phyloP scores from a whole-genome alignment of 2,888 invertebrate species.

The Cryptocheilus praepositus region DNA sequence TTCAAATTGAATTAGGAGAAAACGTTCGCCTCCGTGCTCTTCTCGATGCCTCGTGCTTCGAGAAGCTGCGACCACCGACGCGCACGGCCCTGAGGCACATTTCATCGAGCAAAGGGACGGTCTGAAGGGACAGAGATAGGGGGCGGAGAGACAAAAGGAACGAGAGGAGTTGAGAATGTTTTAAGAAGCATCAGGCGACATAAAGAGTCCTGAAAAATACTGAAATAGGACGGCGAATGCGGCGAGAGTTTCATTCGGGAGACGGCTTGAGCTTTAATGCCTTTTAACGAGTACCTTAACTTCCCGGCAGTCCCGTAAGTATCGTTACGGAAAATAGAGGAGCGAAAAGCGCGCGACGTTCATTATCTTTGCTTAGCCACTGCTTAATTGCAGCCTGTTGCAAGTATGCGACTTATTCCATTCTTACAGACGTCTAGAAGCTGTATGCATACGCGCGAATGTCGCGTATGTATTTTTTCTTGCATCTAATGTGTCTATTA shows the following conservation, averaged over 20 bases:
- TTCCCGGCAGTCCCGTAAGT: neutral
- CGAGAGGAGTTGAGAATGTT: too few species aligned
- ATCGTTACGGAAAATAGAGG: too few species aligned
- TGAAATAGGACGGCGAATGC: neutral
- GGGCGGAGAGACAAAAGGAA: neutral
- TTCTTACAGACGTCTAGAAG: too few species aligned
- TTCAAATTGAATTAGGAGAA: slow-evolving; percentile 54
- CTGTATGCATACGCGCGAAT: too few species aligned
- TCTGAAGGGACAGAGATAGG: neutral
- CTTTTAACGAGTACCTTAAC: slow-evolving; percentile 1
- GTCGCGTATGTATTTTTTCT: too few species aligned
- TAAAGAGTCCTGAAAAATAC: neutral
- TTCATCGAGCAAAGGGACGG: neutral
- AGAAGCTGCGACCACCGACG: slow-evolving; percentile 18
- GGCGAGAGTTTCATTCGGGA: too few species aligned
- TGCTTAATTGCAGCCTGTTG: too few species aligned
- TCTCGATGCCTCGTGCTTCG: slow-evolving; percentile 7
- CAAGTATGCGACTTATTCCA: too few species aligned
- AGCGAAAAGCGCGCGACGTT: too few species aligned
- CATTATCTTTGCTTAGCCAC: too few species aligned
- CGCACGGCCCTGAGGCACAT: neutral
- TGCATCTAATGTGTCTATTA: too few species aligned
- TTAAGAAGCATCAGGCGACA: neutral
- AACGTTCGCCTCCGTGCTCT: slow-evolving; percentile 34
- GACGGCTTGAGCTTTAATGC: neutral